Evolutionary conservation across 2,888 invertebrate genomes (phyloP).

Genomic region (Neuroscelio doddi): DNA sequence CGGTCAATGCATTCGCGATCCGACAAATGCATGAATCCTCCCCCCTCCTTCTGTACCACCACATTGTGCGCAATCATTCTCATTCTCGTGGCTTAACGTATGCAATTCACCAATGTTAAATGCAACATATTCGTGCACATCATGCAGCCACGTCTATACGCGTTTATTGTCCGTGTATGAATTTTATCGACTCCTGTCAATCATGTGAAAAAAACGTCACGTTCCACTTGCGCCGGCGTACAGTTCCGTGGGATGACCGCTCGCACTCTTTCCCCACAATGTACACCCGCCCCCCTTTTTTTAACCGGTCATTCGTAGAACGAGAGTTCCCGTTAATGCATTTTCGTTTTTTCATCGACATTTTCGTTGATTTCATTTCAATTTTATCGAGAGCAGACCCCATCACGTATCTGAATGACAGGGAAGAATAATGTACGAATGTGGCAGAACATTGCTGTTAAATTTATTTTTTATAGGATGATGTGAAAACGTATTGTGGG

Average conservation of each 20-base stretch:
- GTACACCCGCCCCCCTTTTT: neutral
- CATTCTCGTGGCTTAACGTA: too few relatives aligned
- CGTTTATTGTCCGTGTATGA: conserved; percentile 60
- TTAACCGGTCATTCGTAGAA: conserved; percentile 24
- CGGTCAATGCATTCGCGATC: conserved; percentile 65
- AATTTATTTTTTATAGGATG: too few relatives aligned
- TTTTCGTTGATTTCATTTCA: conserved; percentile 26
- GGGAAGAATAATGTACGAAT: too few relatives aligned
- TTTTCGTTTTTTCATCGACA: conserved; percentile 40
- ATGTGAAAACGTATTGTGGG: too few relatives aligned
- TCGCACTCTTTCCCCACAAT: conserved; percentile 9
- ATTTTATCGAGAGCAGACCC: conserved; percentile 28
- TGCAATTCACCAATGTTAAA: conserved; percentile 65
- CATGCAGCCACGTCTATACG: conserved; percentile 46
- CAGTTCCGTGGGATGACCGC: conserved; percentile 21
- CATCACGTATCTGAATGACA: conserved; percentile 1
- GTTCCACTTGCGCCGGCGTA: conserved; percentile 27
- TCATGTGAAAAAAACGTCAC: conserved; percentile 51
- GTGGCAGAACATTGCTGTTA: too few relatives aligned
- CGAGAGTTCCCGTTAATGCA: conserved; percentile 21
- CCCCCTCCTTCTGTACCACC: too few relatives aligned
- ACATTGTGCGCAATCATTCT: conserved; percentile 18
- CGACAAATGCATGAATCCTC: conserved; percentile 66
- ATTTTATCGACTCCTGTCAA: conserved; percentile 66
- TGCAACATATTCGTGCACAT: conserved; percentile 61